A percentile compares a stretch with the other conserved stretches of the same genome.
phyloP scores from a whole-genome alignment of 92 coral and sea anemone species.

The Phymanthus crucifer region DNA sequence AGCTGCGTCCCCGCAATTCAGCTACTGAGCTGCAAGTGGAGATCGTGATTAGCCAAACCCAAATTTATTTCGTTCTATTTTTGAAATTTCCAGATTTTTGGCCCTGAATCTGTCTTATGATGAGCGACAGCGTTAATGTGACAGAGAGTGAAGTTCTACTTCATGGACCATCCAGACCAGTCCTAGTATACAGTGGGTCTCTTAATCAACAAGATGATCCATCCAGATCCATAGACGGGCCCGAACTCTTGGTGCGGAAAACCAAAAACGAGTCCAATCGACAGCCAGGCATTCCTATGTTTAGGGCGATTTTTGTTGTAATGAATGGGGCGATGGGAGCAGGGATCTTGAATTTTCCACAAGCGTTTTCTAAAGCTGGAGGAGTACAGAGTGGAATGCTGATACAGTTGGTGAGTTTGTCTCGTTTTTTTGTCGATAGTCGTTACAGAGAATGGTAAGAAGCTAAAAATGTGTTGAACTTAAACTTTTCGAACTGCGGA shows the following conservation, averaged over 20 bases:
- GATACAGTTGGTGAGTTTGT: constrained; percentile 69
- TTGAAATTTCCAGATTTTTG: too few relatives aligned
- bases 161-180: constrained; percentile 11
- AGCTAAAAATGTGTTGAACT: too few relatives aligned
- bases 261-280: constrained; percentile 47
- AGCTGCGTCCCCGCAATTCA: too few relatives aligned
- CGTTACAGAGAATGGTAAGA: too few relatives aligned
- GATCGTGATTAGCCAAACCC: too few relatives aligned
- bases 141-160: constrained; percentile 50
- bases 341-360: constrained; percentile 94
- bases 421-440: background rate
- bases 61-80: too few relatives aligned
- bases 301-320: constrained; percentile 80
- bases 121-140: constrained; percentile 34
- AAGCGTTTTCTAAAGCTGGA: constrained; percentile 83
- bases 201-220: constrained; percentile 15
- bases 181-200: constrained; percentile 23
- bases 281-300: constrained; percentile 70
- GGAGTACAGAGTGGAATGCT: constrained; percentile 72
- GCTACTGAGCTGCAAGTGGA: too few relatives aligned
- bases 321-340: constrained; percentile 94
- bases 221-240: constrained; percentile 2
- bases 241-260: constrained; percentile 47
- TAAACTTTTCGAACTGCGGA: too few relatives aligned
- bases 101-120: background rate